Evolutionary conservation across 2,797 vertebrate species (phyloP).

Genomic region (Anas bahamensis): DNA sequence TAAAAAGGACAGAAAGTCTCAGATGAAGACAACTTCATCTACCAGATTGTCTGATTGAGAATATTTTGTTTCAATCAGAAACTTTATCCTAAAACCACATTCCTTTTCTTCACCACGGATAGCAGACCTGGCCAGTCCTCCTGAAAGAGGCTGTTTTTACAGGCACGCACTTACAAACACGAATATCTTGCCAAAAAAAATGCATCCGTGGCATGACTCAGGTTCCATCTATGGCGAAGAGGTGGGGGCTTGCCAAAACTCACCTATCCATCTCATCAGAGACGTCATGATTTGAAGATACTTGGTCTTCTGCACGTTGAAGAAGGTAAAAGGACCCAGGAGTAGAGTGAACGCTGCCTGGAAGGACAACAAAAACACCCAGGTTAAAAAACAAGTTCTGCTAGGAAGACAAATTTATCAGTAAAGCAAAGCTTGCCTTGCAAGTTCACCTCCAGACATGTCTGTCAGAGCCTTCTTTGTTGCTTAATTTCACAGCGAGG

Average conservation of each 20-base stretch:
- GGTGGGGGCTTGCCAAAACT: conserved; percentile 70
- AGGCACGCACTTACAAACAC: background rate
- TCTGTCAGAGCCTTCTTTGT: background rate
- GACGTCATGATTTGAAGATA: conserved; percentile 98
- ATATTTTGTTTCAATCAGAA: background rate
- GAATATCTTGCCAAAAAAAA: background rate
- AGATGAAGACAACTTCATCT: background rate
- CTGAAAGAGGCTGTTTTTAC: background rate
- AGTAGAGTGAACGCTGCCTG: conserved; percentile 89
- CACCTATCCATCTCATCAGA: conserved; percentile 97
- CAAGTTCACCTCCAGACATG: conserved; percentile 1
- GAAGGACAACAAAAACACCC: conserved; percentile 24
- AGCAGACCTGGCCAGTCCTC: background rate
- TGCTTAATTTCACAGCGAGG: background rate
- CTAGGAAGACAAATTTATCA: background rate
- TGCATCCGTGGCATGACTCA: background rate
- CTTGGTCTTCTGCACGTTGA: conserved; percentile 97
- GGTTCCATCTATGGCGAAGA: background rate
- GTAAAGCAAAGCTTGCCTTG: background rate
- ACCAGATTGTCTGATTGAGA: background rate
- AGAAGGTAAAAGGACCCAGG: conserved; percentile 95
- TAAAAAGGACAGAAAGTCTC: background rate
- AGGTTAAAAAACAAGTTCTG: background rate
- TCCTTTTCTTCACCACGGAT: background rate
- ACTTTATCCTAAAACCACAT: background rate